Conservation (phyloP, 2,888 invertebrate species). For the Lasioglossum calceatum region DNA sequence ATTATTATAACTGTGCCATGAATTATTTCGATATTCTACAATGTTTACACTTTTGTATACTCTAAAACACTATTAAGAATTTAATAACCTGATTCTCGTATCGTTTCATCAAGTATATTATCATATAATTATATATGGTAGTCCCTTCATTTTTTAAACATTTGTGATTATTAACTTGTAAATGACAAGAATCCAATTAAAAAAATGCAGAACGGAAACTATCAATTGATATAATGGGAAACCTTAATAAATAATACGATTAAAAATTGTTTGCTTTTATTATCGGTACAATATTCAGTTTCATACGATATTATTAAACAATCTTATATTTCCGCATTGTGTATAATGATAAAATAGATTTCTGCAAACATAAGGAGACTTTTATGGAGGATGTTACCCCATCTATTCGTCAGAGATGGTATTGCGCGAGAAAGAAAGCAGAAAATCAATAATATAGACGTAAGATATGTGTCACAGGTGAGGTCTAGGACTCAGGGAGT, state of each 20-base stretch:
- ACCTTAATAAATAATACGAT: no score
- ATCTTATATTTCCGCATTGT: neutral
- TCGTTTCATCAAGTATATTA: neutral
- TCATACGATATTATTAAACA: neutral
- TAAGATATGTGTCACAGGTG: no score
- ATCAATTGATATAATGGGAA: neutral
- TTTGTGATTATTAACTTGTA: neutral
- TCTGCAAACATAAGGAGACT: constrained; percentile 16
- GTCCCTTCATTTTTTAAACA: neutral
- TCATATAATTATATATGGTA: neutral
- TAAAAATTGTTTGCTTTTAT: neutral
- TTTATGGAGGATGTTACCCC: constrained; percentile 40
- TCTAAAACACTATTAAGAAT: neutral
- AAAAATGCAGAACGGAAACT: neutral
- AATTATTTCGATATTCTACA: neutral
- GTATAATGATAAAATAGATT: constrained; percentile 54
- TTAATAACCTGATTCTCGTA: neutral
- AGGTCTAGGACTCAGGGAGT: no score
- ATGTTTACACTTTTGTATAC: neutral
- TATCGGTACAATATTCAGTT: neutral
- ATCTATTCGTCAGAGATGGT: constrained; percentile 37
- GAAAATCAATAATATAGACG: constrained; percentile 44
- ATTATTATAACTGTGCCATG: neutral
- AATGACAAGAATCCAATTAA: neutral
- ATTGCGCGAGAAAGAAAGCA: neutral